Evolutionary conservation across 2,113 vertebrate genomes (phyloP), one percentile per base, ranked within the genome.

Genomic region (Lethenteron reissneri): DNA sequence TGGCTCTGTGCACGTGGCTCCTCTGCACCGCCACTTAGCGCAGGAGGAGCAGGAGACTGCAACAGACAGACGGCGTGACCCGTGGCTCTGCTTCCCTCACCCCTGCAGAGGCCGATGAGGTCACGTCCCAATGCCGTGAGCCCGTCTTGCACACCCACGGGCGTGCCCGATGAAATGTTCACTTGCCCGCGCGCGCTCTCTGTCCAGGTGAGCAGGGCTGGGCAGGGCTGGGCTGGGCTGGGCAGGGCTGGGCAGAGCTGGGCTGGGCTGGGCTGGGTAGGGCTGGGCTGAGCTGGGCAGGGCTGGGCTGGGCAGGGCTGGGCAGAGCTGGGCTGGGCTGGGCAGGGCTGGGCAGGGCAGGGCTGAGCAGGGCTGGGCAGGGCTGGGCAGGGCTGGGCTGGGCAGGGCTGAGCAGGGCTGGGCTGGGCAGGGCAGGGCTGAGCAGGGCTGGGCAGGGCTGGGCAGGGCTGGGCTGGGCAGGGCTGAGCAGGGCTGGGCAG

Each of bases 401-500:
- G 70, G 56, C 11, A 25, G 70, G 10, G 56, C 21, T 57, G 70
- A 1, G 69, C 69, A 12, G 12, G 13, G 4, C 3, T n/a, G 2
- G 7, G 12, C 11, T 3, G 12, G 13, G 11, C 58, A 17, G 12
- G 69, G 69, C 69, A 12, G 69, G 69, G 10, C 17, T 2, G 69
- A 10, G 69, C 69, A 2, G 11, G 9, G 69, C 17, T 1, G 69
- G 69, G 69, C 9, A 9, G 69, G 69, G 9, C 17, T 1, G 69
- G 12, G 69, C 69, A 10, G 69, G 11, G 69, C 69, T 2, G 69
- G 69, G 11, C 17, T n/a, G n/a, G n/a, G n/a, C n/a, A n/a, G n/a
- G n/a, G n/a, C n/a, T n/a, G n/a, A n/a, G n/a, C n/a, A 4, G 69
- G 69, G 69, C 69, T 4, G 69, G 69, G 69, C 69, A 11, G 69